Evolutionary conservation across 2,113 vertebrate species (phyloP).

Genomic region (Geothlypis trichas): DNA sequence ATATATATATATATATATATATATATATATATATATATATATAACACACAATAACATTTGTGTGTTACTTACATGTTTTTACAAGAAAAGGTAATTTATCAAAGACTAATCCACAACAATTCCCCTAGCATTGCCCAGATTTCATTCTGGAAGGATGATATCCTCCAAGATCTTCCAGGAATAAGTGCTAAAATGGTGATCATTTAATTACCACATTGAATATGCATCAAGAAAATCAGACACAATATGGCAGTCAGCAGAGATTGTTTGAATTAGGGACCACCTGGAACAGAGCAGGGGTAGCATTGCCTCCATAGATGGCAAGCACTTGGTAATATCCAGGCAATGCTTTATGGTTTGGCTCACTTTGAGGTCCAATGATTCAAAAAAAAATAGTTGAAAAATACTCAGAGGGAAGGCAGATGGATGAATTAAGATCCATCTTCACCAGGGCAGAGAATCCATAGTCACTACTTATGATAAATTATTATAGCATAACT

Average conservation of each 20-base stretch:
- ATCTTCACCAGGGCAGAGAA: not conserved
- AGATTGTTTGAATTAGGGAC: not conserved
- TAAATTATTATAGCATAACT: not conserved
- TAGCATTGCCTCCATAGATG: not conserved
- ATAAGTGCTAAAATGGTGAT: not conserved
- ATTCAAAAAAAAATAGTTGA: not conserved
- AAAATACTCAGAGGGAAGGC: not conserved
- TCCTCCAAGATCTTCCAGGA: not conserved
- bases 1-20: no score
- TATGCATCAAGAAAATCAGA: not conserved
- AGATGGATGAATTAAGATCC: not conserved
- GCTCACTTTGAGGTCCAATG: not conserved
- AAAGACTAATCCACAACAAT: not conserved
- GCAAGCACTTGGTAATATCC: fast-evolving
- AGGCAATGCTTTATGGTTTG: not conserved
- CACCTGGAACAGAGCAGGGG: not conserved
- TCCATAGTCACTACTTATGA: not conserved
- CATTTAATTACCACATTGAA: not conserved
- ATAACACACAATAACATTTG: not conserved
- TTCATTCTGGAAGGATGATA: not conserved
- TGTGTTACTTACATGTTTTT: not conserved
- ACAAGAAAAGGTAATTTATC: not conserved
- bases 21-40: no score
- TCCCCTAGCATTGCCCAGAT: not conserved
- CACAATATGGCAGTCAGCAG: not conserved